These are phyloP conservation scores for Hirtodrosophila histrioides DNA, from an alignment of 2,888 invertebrate genomes.

Conservation along the genomic window DNA sequence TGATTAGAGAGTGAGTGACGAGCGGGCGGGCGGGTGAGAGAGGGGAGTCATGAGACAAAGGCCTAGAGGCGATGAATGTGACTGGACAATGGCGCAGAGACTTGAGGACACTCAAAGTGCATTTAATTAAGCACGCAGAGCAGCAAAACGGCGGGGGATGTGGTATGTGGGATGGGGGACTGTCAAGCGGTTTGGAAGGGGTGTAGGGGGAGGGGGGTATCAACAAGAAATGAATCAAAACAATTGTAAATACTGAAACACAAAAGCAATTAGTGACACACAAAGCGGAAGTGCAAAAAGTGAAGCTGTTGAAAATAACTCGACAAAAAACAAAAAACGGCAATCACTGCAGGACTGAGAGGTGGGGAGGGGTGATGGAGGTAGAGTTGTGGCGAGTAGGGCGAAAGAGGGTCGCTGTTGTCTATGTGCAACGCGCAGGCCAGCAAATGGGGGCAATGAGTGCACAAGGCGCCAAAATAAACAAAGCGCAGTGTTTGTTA, in stretches of 20 bases:
- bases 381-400: background rate
- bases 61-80: conserved; percentile 51
- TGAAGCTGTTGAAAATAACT: conserved; percentile 78
- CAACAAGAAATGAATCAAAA: conserved; percentile 79
- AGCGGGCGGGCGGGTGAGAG: background rate
- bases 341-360: conserved; percentile 22
- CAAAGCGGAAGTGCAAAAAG: conserved; percentile 80
- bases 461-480: conserved; percentile 76
- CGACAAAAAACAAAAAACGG: conserved; percentile 43
- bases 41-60: conserved; percentile 33
- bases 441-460: conserved; percentile 24
- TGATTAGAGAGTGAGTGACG: conserved; percentile 36
- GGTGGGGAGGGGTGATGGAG: background rate
- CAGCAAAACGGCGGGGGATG: background rate
- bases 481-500: conserved; percentile 73
- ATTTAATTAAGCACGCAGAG: conserved; percentile 73
- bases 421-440: conserved; percentile 35
- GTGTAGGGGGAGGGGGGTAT: background rate
- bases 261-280: conserved; percentile 81
- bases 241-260: conserved; percentile 81
- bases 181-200: background rate
- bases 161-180: background rate
- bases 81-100: conserved; percentile 53
- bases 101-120: conserved; percentile 73
- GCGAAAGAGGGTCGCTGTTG: conserved; percentile 1